These are phyloP conservation scores for Manduca sexta DNA, from an alignment of 1,140 invertebrate genomes.

Conservation along the genomic window DNA sequence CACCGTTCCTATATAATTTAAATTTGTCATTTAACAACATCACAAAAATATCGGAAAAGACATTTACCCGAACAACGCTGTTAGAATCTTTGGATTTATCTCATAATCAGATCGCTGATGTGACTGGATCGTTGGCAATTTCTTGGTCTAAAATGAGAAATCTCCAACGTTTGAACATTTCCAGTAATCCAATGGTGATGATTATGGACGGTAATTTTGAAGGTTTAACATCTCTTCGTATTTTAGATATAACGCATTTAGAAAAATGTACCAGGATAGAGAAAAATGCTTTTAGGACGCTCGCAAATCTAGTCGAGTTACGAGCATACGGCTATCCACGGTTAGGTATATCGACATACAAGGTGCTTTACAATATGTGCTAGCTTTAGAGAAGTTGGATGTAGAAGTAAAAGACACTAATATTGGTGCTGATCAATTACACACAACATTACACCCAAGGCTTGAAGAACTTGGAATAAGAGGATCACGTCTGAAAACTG, in stretches of 20 bases:
- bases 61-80: slow-evolving; percentile 85
- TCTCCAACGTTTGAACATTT: slow-evolving; percentile 82
- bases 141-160: slow-evolving; percentile 80
- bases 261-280: slow-evolving; percentile 83
- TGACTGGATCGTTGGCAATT: slow-evolving; percentile 73
- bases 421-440: slow-evolving; percentile 87
- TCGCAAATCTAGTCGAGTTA: slow-evolving; percentile 81
- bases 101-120: slow-evolving; percentile 79
- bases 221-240: slow-evolving; percentile 77
- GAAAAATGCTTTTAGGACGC: slow-evolving; percentile 83
- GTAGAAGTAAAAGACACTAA: slow-evolving; percentile 90
- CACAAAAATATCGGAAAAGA: slow-evolving; percentile 75
- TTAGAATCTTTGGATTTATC: slow-evolving; percentile 87
- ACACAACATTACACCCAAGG: slow-evolving; percentile 84
- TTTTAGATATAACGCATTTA: slow-evolving; percentile 80
- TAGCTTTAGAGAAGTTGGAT: slow-evolving; percentile 81
- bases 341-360: slow-evolving; percentile 89
- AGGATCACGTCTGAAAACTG: slow-evolving; percentile 82
- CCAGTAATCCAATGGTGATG: slow-evolving; percentile 82
- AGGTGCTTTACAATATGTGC: slow-evolving; percentile 82
- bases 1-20: slow-evolving; percentile 87
- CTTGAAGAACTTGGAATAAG: slow-evolving; percentile 82
- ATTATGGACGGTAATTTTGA: slow-evolving; percentile 84
- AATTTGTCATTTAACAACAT: slow-evolving; percentile 89
- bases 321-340: slow-evolving; percentile 83